These are phyloP conservation scores for Acanthoscelides obtectus DNA, from an alignment of 2,888 invertebrate genomes.

Conservation along the genomic window DNA sequence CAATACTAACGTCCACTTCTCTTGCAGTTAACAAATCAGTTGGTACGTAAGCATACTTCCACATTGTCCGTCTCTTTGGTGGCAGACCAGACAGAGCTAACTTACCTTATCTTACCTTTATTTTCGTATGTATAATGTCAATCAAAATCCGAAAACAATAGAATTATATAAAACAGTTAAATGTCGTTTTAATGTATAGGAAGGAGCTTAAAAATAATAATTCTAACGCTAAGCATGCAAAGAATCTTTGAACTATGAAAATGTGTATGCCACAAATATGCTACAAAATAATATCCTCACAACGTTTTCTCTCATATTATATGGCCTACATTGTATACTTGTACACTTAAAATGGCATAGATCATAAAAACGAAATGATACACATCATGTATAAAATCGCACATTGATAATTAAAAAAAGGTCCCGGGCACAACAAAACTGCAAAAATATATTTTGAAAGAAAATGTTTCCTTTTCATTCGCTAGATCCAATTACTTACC, in stretches of 20 bases:
- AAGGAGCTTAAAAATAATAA: slow-evolving; percentile 2
- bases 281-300: background rate
- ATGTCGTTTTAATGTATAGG: background rate
- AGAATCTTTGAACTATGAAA: slow-evolving; percentile 30
- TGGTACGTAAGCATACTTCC: background rate
- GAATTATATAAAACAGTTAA: background rate
- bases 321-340: too few relatives aligned
- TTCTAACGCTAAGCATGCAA: slow-evolving; percentile 31
- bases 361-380: background rate
- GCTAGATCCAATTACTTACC: background rate
- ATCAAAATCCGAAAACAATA: background rate
- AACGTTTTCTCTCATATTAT: background rate
- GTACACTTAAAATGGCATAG: too few relatives aligned
- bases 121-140: background rate
- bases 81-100: slow-evolving; percentile 22
- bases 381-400: background rate
- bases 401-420: background rate
- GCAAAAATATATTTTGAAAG: background rate
- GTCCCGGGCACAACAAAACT: background rate
- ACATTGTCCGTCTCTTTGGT: background rate
- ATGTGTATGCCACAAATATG: slow-evolving; percentile 3
- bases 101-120: slow-evolving; percentile 33
- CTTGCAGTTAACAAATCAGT: background rate
- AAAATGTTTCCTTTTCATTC: background rate
- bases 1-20: background rate